phyloP scores from a whole-genome alignment of 1,140 invertebrate species.

The Bacillus rossius region DNA sequence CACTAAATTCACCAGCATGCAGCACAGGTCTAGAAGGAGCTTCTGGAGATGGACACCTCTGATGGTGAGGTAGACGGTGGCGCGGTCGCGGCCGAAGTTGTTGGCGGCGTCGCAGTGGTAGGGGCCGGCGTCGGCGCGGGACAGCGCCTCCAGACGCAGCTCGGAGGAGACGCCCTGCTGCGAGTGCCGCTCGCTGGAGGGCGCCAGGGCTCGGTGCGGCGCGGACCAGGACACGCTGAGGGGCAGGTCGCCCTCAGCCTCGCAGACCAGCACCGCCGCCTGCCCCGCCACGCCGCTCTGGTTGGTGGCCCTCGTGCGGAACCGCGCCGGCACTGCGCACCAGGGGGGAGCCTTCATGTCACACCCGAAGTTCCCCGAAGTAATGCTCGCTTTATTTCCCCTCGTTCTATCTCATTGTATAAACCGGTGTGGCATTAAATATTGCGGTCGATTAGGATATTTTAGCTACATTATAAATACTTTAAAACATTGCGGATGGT shows the following conservation, averaged over 20 bases:
- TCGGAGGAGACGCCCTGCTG: constrained; percentile 29
- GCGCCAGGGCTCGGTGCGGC: constrained; percentile 16
- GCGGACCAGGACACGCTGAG: constrained; percentile 68
- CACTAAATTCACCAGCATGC: too few species aligned
- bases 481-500: too few species aligned
- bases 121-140: constrained; percentile 70
- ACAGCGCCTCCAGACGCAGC: constrained; percentile 25
- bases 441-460: too few species aligned
- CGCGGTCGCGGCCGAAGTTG: constrained; percentile 73
- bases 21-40: too few species aligned
- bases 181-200: constrained; percentile 23
- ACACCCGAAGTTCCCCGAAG: too few species aligned
- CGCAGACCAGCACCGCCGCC: constrained; percentile 62
- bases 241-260: constrained; percentile 79
- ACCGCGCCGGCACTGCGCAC: constrained; percentile 65
- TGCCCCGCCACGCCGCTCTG: constrained; percentile 52
- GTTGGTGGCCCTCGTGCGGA: constrained; percentile 55
- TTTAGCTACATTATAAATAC: too few species aligned
- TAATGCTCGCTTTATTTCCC: too few species aligned
- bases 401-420: too few species aligned
- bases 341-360: too few species aligned
- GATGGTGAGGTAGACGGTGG: constrained; percentile 73
- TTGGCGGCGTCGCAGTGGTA: constrained; percentile 84
- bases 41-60: constrained; percentile 59
- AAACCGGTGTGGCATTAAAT: too few species aligned